phyloP scores from a whole-genome alignment of 2,113 vertebrate species.

The Ranitomeya imitator region DNA sequence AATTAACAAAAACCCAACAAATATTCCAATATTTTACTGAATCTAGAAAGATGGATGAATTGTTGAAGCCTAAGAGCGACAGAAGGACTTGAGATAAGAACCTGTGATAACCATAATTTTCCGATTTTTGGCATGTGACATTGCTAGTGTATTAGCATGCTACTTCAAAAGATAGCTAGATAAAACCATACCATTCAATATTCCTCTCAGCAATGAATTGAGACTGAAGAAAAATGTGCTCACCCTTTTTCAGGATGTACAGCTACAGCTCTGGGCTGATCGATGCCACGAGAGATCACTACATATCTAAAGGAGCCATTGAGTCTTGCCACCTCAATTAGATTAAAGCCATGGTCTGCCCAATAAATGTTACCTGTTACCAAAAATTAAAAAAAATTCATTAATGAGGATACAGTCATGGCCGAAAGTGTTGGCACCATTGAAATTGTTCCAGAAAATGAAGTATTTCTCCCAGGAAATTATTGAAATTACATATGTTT shows the following conservation, averaged over 20 bases:
- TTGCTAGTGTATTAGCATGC: no score
- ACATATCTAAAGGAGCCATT: slow-evolving; percentile 93
- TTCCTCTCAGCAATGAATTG: not conserved
- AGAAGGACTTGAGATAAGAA: no score
- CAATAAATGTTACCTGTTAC: slow-evolving; percentile 93
- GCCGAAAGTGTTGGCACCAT: no score
- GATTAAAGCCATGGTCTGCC: slow-evolving; percentile 96
- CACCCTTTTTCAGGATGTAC: slow-evolving; percentile 91
- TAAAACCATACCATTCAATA: not conserved
- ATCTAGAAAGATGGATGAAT: not conserved
- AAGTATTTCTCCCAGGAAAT: no score
- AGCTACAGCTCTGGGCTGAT: slow-evolving; percentile 92
- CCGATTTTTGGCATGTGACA: no score
- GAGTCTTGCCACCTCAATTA: slow-evolving; percentile 93
- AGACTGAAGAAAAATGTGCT: slow-evolving; percentile 39
- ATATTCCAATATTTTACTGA: not conserved
- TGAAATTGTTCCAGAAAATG: no score
- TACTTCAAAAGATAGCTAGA: no score
- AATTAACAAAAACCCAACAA: not conserved
- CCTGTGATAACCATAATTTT: no score
- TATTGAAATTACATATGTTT: no score
- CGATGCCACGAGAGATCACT: slow-evolving; percentile 90
- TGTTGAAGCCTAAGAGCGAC: not conserved
- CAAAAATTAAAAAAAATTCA: slow-evolving; percentile 38
- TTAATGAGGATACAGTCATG: not conserved